Evolutionary conservation across 1,140 invertebrate species (phyloP).

Genomic region (Drosophila punjabiensis): DNA sequence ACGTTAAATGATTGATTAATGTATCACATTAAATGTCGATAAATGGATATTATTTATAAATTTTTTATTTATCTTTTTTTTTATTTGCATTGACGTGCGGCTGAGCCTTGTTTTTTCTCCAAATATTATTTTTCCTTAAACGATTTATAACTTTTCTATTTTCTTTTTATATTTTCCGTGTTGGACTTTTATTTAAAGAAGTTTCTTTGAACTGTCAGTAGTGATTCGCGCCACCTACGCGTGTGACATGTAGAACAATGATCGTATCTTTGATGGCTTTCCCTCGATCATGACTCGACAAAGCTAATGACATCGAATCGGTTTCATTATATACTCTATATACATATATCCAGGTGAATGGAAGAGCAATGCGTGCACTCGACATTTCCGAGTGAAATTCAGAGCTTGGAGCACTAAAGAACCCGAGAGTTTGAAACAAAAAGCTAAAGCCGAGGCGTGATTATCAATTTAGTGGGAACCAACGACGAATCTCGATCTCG

Average conservation of each 20-base stretch:
- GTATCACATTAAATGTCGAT: no score
- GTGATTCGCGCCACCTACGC: not conserved
- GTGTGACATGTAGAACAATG: conserved; percentile 34
- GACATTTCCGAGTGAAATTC: conserved; percentile 26
- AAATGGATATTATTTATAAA: no score
- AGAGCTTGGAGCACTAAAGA: conserved; percentile 2
- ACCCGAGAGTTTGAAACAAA: conserved; percentile 25
- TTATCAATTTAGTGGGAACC: conserved; percentile 57
- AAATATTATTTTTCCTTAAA: not conserved
- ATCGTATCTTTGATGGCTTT: conserved; percentile 16
- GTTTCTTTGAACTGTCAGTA: not conserved
- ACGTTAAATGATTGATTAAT: no score
- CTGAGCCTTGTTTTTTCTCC: not conserved
- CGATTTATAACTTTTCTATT: not conserved
- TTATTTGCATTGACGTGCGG: no score
- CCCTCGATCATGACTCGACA: conserved; percentile 28
- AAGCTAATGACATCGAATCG: conserved; percentile 4
- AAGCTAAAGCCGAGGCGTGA: conserved; percentile 29
- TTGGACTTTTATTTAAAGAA: not conserved
- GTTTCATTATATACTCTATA: not conserved
- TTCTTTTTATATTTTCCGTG: no score
- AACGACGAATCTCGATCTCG: conserved; percentile 45
- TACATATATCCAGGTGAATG: not conserved
- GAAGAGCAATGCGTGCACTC: conserved; percentile 8
- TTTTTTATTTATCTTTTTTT: no score